phyloP scores from a whole-genome alignment of 2,797 vertebrate genomes.

The Poeciliopsis infans region DNA sequence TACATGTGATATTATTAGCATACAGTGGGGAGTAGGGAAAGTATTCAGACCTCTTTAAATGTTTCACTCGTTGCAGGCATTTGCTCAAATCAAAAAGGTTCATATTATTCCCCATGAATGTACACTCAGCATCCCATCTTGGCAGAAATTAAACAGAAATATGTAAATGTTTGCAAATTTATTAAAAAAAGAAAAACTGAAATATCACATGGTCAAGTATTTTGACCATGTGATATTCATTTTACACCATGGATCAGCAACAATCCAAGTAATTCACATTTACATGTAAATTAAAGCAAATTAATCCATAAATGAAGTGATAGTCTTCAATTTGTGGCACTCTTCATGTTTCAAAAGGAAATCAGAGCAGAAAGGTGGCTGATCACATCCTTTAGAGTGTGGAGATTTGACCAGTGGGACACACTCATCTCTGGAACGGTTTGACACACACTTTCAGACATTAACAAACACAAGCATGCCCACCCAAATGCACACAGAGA shows the following conservation, averaged over 20 bases:
- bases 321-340: background rate
- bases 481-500: background rate
- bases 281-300: background rate
- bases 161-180: too few species aligned
- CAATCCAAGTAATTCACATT: background rate
- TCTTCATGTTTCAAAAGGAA: background rate
- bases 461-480: conserved; percentile 23
- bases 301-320: background rate
- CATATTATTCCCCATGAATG: too few species aligned
- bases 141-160: too few species aligned
- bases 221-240: background rate
- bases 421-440: background rate
- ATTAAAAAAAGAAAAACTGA: too few species aligned
- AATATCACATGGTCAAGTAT: too few species aligned
- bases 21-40: too few species aligned
- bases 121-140: too few species aligned
- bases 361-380: conserved; percentile 22
- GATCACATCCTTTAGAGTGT: conserved; percentile 20
- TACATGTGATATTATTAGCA: background rate
- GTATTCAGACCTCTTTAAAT: too few species aligned
- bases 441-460: conserved; percentile 30
- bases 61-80: too few species aligned
- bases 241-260: background rate
- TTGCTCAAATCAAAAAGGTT: too few species aligned
- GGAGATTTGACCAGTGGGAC: background rate